Evolutionary conservation across 2,113 vertebrate species (phyloP).

Genomic region (Spermophilus dauricus): DNA sequence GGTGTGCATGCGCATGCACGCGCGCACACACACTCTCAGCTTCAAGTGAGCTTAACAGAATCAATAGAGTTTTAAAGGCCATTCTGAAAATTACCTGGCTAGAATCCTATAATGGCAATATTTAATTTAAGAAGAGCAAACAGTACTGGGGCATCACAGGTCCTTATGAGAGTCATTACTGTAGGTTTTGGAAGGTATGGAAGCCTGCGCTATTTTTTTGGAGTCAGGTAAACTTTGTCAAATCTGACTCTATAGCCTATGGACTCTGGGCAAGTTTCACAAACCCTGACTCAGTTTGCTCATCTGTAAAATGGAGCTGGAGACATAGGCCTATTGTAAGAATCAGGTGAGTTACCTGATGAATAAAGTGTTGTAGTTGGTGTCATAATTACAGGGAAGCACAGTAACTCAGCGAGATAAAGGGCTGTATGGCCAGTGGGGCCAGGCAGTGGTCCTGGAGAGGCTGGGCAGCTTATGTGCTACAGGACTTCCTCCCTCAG

Average conservation of each 20-base stretch:
- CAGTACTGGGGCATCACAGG: background rate
- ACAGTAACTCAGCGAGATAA: background rate
- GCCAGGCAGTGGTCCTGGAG: background rate
- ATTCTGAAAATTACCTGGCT: slow-evolving; percentile 21
- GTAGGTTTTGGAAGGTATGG: background rate
- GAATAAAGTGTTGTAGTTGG: too few relatives aligned
- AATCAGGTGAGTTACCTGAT: background rate
- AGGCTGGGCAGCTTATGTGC: background rate
- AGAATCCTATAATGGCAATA: slow-evolving; percentile 1
- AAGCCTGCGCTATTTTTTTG: background rate
- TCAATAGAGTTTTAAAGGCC: background rate
- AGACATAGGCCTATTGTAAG: background rate
- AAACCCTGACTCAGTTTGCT: background rate
- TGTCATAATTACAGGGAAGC: background rate
- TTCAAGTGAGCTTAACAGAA: background rate
- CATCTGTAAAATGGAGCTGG: background rate
- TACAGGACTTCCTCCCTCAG: background rate
- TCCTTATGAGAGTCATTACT: background rate
- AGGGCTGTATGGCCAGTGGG: background rate
- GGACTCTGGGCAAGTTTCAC: background rate
- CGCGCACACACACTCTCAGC: background rate
- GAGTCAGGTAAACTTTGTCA: background rate
- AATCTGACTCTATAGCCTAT: background rate
- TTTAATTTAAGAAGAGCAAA: background rate
- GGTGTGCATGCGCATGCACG: too few relatives aligned